Conservation (phyloP, 2,113 vertebrate species). For the Odobenus rosmarus region DNA sequence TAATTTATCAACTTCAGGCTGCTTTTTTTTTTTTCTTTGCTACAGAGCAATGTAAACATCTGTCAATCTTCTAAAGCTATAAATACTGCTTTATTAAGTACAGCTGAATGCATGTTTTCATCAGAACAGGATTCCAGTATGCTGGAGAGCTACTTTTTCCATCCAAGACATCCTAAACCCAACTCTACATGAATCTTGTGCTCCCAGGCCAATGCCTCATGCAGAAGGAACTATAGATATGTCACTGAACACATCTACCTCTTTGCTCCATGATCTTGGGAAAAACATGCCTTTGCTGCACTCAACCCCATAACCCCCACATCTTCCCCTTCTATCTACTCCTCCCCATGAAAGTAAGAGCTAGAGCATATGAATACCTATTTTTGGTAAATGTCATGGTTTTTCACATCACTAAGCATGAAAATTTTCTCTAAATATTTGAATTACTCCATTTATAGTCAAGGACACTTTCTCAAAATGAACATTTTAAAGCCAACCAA, state of each 20-base stretch:
- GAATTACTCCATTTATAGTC: conserved; percentile 77
- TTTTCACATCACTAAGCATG: conserved; percentile 80
- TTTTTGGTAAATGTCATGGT: conserved; percentile 75
- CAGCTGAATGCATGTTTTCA: background rate
- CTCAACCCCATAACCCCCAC: background rate
- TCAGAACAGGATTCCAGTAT: background rate
- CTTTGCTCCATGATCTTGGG: background rate
- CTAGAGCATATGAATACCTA: conserved; percentile 42
- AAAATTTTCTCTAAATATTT: conserved; percentile 77
- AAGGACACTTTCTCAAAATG: conserved; percentile 78
- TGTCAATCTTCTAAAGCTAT: background rate
- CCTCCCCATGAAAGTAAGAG: conserved; percentile 43
- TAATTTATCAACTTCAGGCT: background rate
- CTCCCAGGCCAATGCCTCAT: background rate
- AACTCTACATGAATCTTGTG: background rate
- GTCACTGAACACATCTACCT: background rate
- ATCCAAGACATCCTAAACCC: background rate
- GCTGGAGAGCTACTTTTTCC: background rate
- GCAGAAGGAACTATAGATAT: background rate
- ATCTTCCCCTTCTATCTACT: background rate
- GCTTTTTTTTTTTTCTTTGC: background rate
- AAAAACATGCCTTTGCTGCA: background rate
- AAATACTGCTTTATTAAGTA: background rate
- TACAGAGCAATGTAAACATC: background rate
- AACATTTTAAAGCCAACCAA: conserved; percentile 70